Evolutionary conservation across 2,113 vertebrate species (phyloP).

Genomic region (Dasyurus viverrinus): DNA sequence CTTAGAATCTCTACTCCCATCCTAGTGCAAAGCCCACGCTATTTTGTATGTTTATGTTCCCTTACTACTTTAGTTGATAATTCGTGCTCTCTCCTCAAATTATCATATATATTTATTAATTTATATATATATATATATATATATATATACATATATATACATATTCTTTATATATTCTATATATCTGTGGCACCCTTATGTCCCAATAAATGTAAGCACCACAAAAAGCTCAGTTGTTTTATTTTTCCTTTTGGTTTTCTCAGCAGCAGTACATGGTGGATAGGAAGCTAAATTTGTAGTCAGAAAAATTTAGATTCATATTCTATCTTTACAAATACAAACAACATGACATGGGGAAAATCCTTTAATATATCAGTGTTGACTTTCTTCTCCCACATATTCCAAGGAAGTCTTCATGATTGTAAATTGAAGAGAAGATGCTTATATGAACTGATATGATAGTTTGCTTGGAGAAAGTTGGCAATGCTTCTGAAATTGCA

Average conservation of each 20-base stretch:
- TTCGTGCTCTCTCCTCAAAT: not conserved
- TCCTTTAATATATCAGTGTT: not conserved
- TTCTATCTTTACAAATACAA: not conserved
- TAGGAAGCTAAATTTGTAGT: not conserved
- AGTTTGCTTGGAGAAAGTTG: not conserved
- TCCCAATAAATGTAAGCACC: not conserved
- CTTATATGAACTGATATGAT: not conserved
- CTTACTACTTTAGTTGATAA: not conserved
- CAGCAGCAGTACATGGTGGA: not conserved
- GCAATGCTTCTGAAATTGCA: not conserved
- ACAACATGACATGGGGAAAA: not conserved
- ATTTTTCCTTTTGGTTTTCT: not conserved
- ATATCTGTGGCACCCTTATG: too few relatives aligned
- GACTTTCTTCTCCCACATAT: accelerated
- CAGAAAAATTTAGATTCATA: not conserved
- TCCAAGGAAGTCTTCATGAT: not conserved
- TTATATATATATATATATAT: too few relatives aligned
- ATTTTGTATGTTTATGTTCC: not conserved
- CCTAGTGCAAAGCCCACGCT: not conserved
- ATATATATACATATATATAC: too few relatives aligned
- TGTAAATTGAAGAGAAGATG: not conserved
- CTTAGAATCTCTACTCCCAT: not conserved
- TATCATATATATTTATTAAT: not conserved
- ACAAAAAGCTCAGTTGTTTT: too few relatives aligned
- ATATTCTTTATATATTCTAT: not conserved